Base-by-base conservation (phyloP, 2,888 invertebrate species). In the Elegia similella region DNA sequence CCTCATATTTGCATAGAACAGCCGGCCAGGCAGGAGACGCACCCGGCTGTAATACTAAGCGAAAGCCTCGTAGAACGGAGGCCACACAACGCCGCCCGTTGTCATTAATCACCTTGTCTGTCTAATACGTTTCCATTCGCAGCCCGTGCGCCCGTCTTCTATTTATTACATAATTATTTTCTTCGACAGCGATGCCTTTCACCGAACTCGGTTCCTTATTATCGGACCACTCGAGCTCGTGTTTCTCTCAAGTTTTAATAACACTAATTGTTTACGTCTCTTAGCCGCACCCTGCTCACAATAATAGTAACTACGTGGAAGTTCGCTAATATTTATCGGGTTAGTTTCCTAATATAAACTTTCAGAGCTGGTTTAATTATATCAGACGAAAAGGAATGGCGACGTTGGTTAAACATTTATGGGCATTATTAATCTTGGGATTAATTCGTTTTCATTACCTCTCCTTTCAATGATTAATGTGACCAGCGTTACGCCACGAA, bases 111-210 rank as follows among this genome's bases (percentile, higher is more conserved):
- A 88, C 87, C 81, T 80, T 82, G 86, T 86, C 85, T 85, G 84
- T 83, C 83, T 87, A 88, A 88, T 88, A 88, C 82, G 85, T 85
- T 87, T 84, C 84, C 85, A 84, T 86, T 88, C 85, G 82, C 76
- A 80, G 80, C 76, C 83, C 73, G 75, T 73, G 73, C 80, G 76
- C 81, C 56, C 82, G 78, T 80, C 83, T 80, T 79, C 84, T 85
- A 81, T 85, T 87, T 86, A 86, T 83, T 84, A 84, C 80, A 82
- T 84, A 88, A 88, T 88, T 88, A 88, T 86, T 88, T 86, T 86
- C 84, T 86, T 84, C 81, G 80, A 78, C 82, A 80, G 76, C 76
- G 76, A 73, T 78, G 78, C 73, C 78, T 75, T 79, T 78, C 66
- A 66, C 74, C 71, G 70, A 71, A 69, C 72, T 68, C 72, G 69